A percentile compares a stretch with the other conserved stretches of the same genome.
Conservation (phyloP, 2,888 invertebrate species). For the Alloscopus bannaensis region DNA sequence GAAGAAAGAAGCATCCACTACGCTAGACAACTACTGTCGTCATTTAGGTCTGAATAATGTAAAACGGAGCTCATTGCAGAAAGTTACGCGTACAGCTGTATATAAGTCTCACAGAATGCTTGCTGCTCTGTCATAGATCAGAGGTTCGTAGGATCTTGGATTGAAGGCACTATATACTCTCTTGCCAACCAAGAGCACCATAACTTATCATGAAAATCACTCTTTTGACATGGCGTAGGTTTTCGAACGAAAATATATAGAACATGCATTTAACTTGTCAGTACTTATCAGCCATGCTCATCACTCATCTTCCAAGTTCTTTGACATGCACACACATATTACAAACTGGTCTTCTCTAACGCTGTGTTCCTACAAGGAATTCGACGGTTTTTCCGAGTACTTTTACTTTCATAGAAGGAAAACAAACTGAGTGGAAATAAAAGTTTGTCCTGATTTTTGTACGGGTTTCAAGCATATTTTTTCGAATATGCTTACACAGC, state of each 20-base stretch:
- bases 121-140: too few relatives aligned
- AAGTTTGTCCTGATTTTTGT: conserved; percentile 47
- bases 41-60: conserved; percentile 38
- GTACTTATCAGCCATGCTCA: conserved; percentile 29
- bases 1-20: too few relatives aligned
- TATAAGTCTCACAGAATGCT: too few relatives aligned
- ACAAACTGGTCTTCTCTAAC: not conserved
- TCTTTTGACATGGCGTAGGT: conserved; percentile 30
- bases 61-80: too few relatives aligned
- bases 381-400: too few relatives aligned
- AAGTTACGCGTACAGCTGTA: too few relatives aligned
- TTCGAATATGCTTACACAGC: not conserved
- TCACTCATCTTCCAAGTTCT: conserved; percentile 42
- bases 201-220: conserved; percentile 30
- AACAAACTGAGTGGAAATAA: conserved; percentile 12
- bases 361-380: conserved; percentile 9
- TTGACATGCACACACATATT: conserved; percentile 9
- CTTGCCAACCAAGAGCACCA: conserved; percentile 33
- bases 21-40: too few relatives aligned
- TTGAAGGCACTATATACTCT: not conserved
- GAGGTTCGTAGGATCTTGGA: too few relatives aligned
- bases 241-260: conserved; percentile 2
- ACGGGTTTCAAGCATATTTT: not conserved
- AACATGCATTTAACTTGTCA: conserved; percentile 12
- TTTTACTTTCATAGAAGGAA: conserved; percentile 20